Conservation (phyloP, 2,888 invertebrate species). For the Leucoma salicis region DNA sequence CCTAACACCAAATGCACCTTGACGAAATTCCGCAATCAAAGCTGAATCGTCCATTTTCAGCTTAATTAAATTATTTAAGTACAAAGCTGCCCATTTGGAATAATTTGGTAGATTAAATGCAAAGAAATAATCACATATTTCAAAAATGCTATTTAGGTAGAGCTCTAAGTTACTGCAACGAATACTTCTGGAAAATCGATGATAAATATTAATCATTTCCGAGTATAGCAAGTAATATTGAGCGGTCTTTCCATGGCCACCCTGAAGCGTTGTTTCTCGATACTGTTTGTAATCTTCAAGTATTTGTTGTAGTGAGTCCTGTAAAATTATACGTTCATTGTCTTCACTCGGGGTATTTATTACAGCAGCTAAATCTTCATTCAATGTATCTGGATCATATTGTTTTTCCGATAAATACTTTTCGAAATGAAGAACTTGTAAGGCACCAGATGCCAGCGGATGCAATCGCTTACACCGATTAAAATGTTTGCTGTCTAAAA, state of each 20-base stretch:
- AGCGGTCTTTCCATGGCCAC: conserved; percentile 8
- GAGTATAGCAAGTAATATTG: conserved; percentile 13
- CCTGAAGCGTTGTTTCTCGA: conserved; percentile 5
- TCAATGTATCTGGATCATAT: too few species aligned
- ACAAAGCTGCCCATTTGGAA: conserved; percentile 24
- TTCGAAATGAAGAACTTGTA: conserved; percentile 42
- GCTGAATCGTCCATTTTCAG: conserved; percentile 24
- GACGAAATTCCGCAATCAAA: conserved; percentile 14
- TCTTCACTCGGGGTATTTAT: background rate
- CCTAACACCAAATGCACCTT: conserved; percentile 26
- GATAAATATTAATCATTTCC: conserved; percentile 6
- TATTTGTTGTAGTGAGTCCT: background rate
- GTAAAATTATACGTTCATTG: conserved; percentile 4
- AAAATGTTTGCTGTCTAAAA: conserved; percentile 45
- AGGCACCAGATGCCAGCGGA: conserved; percentile 33
- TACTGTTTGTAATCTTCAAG: background rate
- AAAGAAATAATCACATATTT: conserved; percentile 24
- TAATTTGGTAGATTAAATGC: conserved; percentile 27
- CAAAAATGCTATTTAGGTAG: conserved; percentile 3
- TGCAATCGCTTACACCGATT: conserved; percentile 47
- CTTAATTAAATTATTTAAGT: conserved; percentile 23
- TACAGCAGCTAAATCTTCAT: too few species aligned
- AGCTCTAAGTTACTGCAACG: conserved; percentile 6
- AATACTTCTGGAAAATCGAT: conserved; percentile 3
- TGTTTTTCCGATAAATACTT: conserved; percentile 29